Base-by-base conservation (phyloP, 1,140 invertebrate species). In the Proctacanthus coquilletti region DNA sequence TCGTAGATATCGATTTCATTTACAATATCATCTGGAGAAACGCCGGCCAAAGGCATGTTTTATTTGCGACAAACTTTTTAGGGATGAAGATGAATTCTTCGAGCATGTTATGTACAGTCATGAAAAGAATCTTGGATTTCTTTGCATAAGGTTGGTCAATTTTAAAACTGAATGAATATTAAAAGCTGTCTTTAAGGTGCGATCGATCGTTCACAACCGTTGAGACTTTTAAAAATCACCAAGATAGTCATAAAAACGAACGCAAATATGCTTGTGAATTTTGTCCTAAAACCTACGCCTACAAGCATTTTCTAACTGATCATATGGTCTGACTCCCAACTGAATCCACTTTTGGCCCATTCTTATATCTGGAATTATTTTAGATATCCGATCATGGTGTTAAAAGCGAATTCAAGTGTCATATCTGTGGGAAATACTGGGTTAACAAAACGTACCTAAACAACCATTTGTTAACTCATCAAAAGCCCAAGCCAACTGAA, bases 1-100 rank as follows among this genome's bases (percentile, higher is more conserved):
- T 39, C 41, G 3, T 39, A 57, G 54, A 11, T 57, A 49, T 10
- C 43, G 47, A 18, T 57, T 57, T 25, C 55, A 57, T 29, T 51
- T 53, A 39, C 55, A 57, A 41, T 57, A 57, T 27, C 55, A 57
- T 44, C 31, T 57, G 35, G 48, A 52, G 18, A 45, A 48, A 0
- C 55, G 52, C 15, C 37, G 55, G 4, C 51, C 55, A 2, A 49
- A 51, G 17, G 44, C 34, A 3, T 57, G 55, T 20, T 48, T 57
- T 13, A 43, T 57, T 9, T 57, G 55, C 29, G 41, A 48, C 17
- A 45, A 40, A 36, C 35, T 45, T 5, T 45, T 46, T 29, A 43
- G 14, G n/a, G 50, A 57, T 21, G 49, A 52, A 0, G 46, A 53
- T 36, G 46, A 57, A 2, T 46, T 57, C 1, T 57, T 57, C 20